Conservation (phyloP, 2,888 invertebrate species). For the Neria commutata region DNA sequence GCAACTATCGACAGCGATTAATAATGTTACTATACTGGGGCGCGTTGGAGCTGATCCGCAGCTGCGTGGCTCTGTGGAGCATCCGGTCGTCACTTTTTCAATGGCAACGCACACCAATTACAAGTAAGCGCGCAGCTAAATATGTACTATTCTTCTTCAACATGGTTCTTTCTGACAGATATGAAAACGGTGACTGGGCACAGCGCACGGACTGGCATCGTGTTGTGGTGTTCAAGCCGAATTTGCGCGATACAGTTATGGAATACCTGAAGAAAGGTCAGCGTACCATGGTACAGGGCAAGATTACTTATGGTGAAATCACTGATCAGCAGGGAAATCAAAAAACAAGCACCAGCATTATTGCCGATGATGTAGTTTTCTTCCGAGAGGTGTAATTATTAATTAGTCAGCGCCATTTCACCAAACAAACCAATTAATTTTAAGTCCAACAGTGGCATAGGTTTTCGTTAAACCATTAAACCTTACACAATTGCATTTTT, state of each 20-base stretch:
- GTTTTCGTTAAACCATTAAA: too few species aligned
- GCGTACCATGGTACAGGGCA: constrained; percentile 80
- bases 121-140: constrained; percentile 61
- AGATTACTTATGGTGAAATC: constrained; percentile 83
- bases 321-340: constrained; percentile 77
- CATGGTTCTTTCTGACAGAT: constrained; percentile 47
- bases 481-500: constrained; percentile 37
- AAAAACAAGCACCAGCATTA: constrained; percentile 76
- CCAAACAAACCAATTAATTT: constrained; percentile 9
- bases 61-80: constrained; percentile 78
- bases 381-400: constrained; percentile 67
- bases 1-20: constrained; percentile 68
- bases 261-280: constrained; percentile 86
- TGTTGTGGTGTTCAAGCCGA: constrained; percentile 84
- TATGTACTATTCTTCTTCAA: neutral
- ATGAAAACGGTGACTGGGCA: constrained; percentile 77
- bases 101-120: constrained; percentile 89
- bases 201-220: constrained; percentile 94
- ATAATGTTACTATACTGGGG: constrained; percentile 83
- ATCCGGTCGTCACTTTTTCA: constrained; percentile 88
- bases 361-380: constrained; percentile 88
- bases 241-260: constrained; percentile 78
- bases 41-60: constrained; percentile 90
- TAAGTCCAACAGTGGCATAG: neutral
- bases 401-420: constrained; percentile 13